Conservation (phyloP, 2,113 vertebrate species). For the Psittacus erithacus region DNA sequence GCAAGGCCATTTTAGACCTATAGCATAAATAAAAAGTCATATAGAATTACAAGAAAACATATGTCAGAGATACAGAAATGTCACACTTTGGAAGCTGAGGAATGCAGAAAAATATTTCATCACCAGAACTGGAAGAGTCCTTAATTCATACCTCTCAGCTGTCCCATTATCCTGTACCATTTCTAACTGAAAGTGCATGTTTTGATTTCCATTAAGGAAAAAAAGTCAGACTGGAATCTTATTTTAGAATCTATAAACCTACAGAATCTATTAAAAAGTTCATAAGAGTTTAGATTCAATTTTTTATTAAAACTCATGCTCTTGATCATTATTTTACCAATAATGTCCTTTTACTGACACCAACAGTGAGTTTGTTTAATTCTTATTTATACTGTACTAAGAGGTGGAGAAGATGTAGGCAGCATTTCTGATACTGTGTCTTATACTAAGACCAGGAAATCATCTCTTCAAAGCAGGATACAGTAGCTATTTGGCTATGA, state of each 20-base stretch:
- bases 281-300: neutral
- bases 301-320: neutral
- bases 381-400: neutral
- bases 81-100: neutral
- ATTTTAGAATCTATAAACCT: neutral
- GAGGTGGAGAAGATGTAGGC: neutral
- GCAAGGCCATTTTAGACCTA: neutral
- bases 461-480: neutral
- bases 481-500: neutral
- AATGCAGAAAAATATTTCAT: neutral
- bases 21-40: neutral
- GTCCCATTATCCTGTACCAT: neutral
- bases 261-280: neutral
- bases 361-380: neutral
- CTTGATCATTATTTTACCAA: neutral
- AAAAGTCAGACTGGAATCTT: neutral
- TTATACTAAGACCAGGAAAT: neutral
- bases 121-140: neutral
- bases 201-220: neutral
- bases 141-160: neutral
- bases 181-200: neutral
- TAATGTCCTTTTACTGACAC: neutral
- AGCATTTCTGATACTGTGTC: neutral
- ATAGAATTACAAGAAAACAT: neutral
- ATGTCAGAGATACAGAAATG: neutral